phyloP scores from a whole-genome alignment of 2,113 vertebrate species.

The Perccottus glenii region DNA sequence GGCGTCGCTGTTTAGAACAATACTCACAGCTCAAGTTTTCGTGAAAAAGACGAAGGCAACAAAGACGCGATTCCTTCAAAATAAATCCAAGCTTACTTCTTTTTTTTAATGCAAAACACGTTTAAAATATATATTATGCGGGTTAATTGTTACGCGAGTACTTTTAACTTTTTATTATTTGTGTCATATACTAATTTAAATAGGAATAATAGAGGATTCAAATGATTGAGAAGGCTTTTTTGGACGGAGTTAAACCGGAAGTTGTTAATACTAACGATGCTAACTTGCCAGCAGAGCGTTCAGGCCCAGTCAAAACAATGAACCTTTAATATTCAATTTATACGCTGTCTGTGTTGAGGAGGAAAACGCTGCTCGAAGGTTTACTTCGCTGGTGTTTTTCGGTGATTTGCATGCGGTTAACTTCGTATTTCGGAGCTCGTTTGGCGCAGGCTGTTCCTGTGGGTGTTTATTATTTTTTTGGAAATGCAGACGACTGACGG shows the following conservation, averaged over 20 bases:
- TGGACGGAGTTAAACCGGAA: not conserved
- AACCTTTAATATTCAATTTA: not conserved
- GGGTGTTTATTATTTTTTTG: conserved; percentile 24
- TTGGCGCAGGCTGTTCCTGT: not conserved
- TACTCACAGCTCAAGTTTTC: not conserved
- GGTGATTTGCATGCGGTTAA: accelerated
- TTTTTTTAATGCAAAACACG: not conserved
- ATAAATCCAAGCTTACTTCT: not conserved
- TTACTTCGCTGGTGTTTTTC: accelerated
- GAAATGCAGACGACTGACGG: conserved; percentile 44
- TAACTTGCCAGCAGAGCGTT: not conserved
- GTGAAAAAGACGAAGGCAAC: accelerated
- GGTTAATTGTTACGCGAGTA: no score
- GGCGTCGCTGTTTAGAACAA: not conserved
- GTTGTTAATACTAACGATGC: accelerated
- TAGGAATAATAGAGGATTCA: not conserved
- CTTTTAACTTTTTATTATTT: no score
- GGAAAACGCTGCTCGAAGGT: accelerated
- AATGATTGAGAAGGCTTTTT: conserved; percentile 5
- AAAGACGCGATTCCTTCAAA: not conserved
- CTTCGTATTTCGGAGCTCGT: not conserved
- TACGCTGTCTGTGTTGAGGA: no score
- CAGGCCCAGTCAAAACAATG: conserved; percentile 63
- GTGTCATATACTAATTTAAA: not conserved
- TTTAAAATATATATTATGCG: not conserved